phyloP scores from a whole-genome alignment of 2,888 invertebrate species.

The Tipula helvola region DNA sequence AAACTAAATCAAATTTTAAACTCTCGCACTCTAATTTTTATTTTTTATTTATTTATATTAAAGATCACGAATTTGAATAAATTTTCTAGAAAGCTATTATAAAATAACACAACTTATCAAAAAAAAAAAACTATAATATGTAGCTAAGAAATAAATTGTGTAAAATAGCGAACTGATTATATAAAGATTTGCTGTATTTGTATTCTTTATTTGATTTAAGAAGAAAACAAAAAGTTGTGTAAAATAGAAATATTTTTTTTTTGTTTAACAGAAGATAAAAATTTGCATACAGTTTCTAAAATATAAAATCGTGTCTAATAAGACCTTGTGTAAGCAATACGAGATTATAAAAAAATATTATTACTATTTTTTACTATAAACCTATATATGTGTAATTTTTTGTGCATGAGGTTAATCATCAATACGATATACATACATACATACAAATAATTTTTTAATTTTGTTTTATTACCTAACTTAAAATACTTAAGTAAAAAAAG shows the following conservation, averaged over 20 bases:
- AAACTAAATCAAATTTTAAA: neutral
- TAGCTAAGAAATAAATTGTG: neutral
- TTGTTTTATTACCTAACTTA: too few relatives aligned
- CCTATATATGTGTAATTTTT: neutral
- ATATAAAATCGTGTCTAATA: neutral
- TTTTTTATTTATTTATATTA: neutral
- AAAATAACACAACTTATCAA: neutral
- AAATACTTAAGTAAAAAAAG: too few relatives aligned
- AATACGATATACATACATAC: neutral
- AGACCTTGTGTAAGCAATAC: neutral
- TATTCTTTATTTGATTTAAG: neutral
- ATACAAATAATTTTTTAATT: neutral
- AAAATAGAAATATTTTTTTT: neutral
- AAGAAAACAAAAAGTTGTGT: neutral
- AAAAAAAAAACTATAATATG: neutral
- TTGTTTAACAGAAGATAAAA: neutral
- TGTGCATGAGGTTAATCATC: neutral
- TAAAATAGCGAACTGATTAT: neutral
- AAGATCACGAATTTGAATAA: neutral
- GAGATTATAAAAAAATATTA: neutral
- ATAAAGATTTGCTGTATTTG: neutral
- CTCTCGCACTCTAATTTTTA: neutral
- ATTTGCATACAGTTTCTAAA: neutral
- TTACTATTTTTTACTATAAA: neutral
- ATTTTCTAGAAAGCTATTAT: neutral